These are phyloP conservation scores for Tamias sibiricus DNA, from an alignment of 2,113 vertebrate genomes.

Conservation along the genomic window DNA sequence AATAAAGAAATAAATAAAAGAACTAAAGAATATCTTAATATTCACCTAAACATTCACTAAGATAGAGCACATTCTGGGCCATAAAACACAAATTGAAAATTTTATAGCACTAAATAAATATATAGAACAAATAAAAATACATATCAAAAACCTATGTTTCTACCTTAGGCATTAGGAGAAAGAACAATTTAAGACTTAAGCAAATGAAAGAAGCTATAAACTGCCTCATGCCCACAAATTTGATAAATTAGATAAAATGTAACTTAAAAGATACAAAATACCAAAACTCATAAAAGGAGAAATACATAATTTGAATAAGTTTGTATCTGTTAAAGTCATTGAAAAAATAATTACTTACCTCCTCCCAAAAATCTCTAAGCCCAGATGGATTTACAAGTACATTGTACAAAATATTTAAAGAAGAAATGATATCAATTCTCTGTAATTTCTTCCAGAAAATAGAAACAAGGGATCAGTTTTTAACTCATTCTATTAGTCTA, in stretches of 20 bases:
- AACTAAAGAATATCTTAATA: background rate
- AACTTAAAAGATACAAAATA: background rate
- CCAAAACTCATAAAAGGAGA: background rate
- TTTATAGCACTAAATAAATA: no score
- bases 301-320: background rate
- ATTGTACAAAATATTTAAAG: background rate
- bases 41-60: background rate
- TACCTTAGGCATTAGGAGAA: background rate
- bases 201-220: background rate
- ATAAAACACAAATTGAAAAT: background rate
- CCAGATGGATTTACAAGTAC: background rate
- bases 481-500: background rate
- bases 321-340: background rate
- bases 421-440: background rate
- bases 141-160: background rate
- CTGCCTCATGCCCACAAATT: background rate
- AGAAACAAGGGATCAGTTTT: background rate
- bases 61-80: background rate
- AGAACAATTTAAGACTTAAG: background rate
- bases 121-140: no score
- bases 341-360: background rate
- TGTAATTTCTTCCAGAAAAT: background rate
- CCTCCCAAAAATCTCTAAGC: background rate
- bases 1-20: no score
- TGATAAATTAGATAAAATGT: background rate